These are phyloP conservation scores for Podilymbus podiceps DNA, from an alignment of 2,113 vertebrate genomes.

Conservation along the genomic window DNA sequence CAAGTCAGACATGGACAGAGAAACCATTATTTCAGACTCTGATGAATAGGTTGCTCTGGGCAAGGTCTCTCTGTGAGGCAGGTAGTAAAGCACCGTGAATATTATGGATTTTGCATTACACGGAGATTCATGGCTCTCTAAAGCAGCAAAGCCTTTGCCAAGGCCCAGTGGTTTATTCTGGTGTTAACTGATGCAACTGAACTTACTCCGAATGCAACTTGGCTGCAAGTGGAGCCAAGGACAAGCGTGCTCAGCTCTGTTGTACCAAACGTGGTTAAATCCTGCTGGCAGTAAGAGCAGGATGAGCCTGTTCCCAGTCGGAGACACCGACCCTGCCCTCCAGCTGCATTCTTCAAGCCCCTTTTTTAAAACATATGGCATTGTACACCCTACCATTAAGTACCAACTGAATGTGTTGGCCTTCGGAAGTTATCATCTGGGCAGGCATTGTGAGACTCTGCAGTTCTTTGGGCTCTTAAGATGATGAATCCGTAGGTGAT, in stretches of 20 bases:
- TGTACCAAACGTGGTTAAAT: not conserved
- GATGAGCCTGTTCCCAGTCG: not conserved
- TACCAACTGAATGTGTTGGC: not conserved
- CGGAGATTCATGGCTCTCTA: not conserved
- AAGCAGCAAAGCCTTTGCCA: not conserved
- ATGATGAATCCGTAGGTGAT: not conserved
- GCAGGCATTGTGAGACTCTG: not conserved
- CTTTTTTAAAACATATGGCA: not conserved
- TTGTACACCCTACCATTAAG: not conserved
- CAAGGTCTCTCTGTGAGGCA: not conserved
- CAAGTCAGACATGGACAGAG: not conserved
- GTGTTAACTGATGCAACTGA: not conserved
- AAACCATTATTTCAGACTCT: not conserved
- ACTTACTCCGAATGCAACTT: not conserved
- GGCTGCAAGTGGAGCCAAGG: not conserved
- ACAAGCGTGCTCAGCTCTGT: not conserved
- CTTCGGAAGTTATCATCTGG: not conserved
- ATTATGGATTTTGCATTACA: not conserved
- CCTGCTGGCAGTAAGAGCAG: not conserved
- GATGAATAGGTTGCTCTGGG: not conserved
- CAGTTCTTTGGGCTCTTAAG: not conserved
- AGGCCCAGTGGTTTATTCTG: conserved; percentile 29
- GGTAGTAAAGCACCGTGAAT: not conserved
- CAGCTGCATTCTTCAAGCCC: not conserved
- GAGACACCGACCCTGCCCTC: not conserved